Conservation (phyloP, 2,888 invertebrate genomes). For the Cinara cedri region DNA sequence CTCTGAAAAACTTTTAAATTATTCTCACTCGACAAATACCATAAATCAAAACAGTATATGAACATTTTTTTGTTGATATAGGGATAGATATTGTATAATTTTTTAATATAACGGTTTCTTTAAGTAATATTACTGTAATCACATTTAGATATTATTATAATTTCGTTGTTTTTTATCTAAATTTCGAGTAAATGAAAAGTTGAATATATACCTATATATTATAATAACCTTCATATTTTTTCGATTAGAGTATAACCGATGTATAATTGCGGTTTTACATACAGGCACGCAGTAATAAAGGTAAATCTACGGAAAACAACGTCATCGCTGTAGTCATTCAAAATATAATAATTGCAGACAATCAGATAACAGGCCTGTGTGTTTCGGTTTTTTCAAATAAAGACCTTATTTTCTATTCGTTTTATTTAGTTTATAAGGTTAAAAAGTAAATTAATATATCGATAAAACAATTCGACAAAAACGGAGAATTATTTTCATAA, state of each 20-base stretch:
- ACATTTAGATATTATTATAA: too few relatives aligned
- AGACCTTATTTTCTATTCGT: too few relatives aligned
- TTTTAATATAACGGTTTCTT: too few relatives aligned
- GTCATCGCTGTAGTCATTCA: background rate
- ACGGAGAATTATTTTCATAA: too few relatives aligned
- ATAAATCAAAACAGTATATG: conserved; percentile 23
- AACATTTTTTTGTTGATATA: background rate
- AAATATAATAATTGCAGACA: background rate
- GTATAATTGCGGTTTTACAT: conserved; percentile 7
- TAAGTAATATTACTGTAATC: too few relatives aligned
- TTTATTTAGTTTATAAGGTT: too few relatives aligned
- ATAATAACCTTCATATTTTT: conserved; percentile 26
- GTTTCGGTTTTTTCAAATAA: too few relatives aligned
- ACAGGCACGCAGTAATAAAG: background rate
- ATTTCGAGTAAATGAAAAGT: too few relatives aligned
- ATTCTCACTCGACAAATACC: background rate
- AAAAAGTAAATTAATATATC: too few relatives aligned
- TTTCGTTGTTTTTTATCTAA: too few relatives aligned
- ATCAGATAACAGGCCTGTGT: background rate
- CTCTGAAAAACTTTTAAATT: conserved; percentile 25
- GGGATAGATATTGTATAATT: too few relatives aligned
- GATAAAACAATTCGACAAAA: too few relatives aligned
- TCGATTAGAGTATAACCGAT: background rate
- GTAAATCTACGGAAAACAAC: background rate
- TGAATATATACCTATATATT: background rate